Conservation (phyloP, 2,113 vertebrate genomes). For the Nothobranchius kuhntae region DNA sequence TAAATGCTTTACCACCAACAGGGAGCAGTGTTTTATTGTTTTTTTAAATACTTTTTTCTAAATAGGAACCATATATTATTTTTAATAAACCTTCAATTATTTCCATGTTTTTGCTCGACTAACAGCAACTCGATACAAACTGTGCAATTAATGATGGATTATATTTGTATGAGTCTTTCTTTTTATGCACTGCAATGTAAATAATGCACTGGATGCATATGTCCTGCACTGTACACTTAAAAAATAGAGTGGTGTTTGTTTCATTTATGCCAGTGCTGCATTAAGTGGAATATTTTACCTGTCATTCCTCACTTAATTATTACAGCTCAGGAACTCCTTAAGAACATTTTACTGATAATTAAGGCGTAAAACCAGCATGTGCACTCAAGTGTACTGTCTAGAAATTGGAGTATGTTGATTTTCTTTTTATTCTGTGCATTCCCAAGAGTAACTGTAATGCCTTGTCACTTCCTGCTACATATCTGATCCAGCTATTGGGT, state of each 20-base stretch:
- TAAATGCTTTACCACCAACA: conserved; percentile 42
- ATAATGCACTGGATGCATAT: conserved; percentile 73
- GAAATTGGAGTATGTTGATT: background rate
- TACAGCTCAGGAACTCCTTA: conserved; percentile 55
- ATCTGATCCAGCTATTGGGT: conserved; percentile 16
- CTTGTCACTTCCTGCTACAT: conserved; percentile 48
- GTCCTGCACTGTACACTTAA: conserved; percentile 34
- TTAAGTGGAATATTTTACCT: conserved; percentile 15
- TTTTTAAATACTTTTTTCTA: background rate
- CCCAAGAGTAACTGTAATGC: conserved; percentile 26
- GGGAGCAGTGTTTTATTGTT: conserved; percentile 29
- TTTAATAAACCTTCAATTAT: background rate
- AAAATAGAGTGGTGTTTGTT: background rate
- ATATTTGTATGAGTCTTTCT: conserved; percentile 11
- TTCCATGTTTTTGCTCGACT: conserved; percentile 17
- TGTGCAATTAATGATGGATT: conserved; percentile 42
- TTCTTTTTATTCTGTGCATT: conserved; percentile 27
- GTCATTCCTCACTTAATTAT: background rate
- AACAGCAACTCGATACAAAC: conserved; percentile 24
- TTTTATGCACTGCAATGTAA: conserved; percentile 47
- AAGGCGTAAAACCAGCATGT: background rate
- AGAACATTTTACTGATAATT: conserved; percentile 1
- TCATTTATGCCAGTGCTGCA: conserved; percentile 27
- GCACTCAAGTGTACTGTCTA: background rate
- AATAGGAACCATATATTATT: background rate